Evolutionary conservation across 1,140 invertebrate species (phyloP).

Genomic region (Calliphora vicina): DNA sequence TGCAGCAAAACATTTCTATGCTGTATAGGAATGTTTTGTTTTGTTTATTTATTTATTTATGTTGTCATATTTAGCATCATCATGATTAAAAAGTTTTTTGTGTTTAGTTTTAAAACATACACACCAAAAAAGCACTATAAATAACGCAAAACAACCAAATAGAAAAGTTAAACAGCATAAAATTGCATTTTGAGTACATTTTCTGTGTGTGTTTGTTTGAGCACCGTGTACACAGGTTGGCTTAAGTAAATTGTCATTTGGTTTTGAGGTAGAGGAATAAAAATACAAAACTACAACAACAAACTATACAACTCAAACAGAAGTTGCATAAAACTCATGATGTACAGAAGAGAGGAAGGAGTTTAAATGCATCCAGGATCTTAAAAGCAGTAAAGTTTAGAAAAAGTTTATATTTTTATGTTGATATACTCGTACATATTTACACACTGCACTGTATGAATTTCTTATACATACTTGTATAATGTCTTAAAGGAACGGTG

Average conservation of each 20-base stretch:
- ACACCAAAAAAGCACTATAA: neutral
- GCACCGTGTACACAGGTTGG: neutral
- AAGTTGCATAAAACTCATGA: neutral
- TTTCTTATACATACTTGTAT: neutral
- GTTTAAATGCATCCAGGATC: neutral
- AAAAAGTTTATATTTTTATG: neutral
- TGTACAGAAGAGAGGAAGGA: neutral
- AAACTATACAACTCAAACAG: conserved; percentile 1
- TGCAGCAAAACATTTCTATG: no score
- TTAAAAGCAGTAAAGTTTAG: neutral
- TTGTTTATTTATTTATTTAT: neutral
- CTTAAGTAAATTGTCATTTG: conserved; percentile 32
- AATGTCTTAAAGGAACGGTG: neutral
- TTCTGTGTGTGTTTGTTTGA: neutral
- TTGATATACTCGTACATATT: no score
- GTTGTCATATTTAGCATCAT: conserved; percentile 16
- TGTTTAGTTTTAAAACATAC: neutral
- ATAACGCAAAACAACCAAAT: neutral
- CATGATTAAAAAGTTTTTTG: conserved; percentile 28
- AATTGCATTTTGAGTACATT: conserved; percentile 23
- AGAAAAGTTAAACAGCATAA: conserved; percentile 28
- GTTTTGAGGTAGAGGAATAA: neutral
- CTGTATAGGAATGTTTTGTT: no score
- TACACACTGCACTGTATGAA: no score
- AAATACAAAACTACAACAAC: no score